Evolutionary conservation across 2,888 invertebrate species (phyloP), one percentile per base, ranked within the genome.

Genomic region (Drepana falcataria): DNA sequence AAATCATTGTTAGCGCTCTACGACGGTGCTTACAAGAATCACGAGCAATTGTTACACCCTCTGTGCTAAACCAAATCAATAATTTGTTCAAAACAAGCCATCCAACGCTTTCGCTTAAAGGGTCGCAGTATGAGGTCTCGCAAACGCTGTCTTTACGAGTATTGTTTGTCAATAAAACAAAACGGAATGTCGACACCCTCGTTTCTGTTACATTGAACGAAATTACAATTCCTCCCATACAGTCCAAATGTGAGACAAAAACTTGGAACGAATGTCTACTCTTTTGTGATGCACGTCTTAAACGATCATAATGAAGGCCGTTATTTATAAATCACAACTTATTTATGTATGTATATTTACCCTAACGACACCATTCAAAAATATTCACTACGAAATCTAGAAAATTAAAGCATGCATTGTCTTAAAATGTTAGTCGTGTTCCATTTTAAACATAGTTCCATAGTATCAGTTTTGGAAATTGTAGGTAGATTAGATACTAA

Each of bases 61-160:
- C 81, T 89, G 83, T 88, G 79, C 79, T 75, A 87, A 90, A 91
- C 91, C 91, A 91, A 85, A 89, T 79, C 90, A 85, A 90, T 91
- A 86, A 91, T 90, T 89, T 82, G 86, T 86, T 73, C 79, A 86
- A 87, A 88, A 91, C 87, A 90, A 88, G 81, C 64, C 73, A 78
- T 59, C 71, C 61, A 73, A 67, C 67, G 76, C 79, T 79, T 74
- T 75, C 74, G 59, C 78, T 71, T 70, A 83, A 83, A 84, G 79
- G 83, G 83, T 81, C 89, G 71, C 90, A 80, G 87, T 87, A 76
- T 85, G 91, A 87, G 79, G 87, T 81, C 84, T 69, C 60, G 68
- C 66, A 59, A 63, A 73, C 71, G 66, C 71, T 62, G 79, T 81
- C 69, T 73, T 66, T 71, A 70, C 66, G 60, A 65, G 77, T 61